Base-by-base conservation (phyloP, 1,140 invertebrate species). In the Plodia interpunctella region DNA sequence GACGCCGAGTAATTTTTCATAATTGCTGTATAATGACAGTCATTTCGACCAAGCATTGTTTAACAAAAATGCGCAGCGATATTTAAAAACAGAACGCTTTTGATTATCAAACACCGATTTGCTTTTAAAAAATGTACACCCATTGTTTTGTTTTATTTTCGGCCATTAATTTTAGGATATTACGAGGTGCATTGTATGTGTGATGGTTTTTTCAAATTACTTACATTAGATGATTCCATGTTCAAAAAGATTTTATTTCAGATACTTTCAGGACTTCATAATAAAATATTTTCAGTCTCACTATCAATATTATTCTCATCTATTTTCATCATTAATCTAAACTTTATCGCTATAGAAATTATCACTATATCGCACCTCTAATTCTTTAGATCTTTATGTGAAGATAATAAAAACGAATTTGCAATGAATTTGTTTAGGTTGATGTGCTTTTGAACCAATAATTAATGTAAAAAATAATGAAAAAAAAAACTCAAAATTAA, bases 21-120 rank as follows among this genome's bases (percentile, higher is more conserved):
- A 80, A 80, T 80, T 80, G 70, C 62, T 49, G 53, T 38, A 57
- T 74, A 80, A 80, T 78, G 74, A 69, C 66, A 68, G 70, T 68
- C 66, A 72, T 72, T 76, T 56, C 32, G 19, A 15, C 56, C 13
- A 38, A 20, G 59, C 66, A 74, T 78, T 76, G 70, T 76, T 72
- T 66, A 55, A 53, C 51, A 20, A 53, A 25, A 19, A 25, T 51
- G 19, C 51, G 21, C 13, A n/a, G 51, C 19, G 2, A 25, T n/a
- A 21, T 53, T 53, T 44, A 44, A 44, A 53, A n/a, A 53, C 51
- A 53, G 19, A 20, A 28, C 53, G 44, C 53, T 70, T 68, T 63
- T 70, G 63, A 68, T 66, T 56, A 61, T 68, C 65, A 62, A 68
- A 75, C 67, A 66, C 63, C 65, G 70, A 75, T 72, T 72, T 68